Evolutionary conservation across 2,888 invertebrate species (phyloP), one percentile per base, ranked within the genome.

Genomic region (Aplocera efformata): DNA sequence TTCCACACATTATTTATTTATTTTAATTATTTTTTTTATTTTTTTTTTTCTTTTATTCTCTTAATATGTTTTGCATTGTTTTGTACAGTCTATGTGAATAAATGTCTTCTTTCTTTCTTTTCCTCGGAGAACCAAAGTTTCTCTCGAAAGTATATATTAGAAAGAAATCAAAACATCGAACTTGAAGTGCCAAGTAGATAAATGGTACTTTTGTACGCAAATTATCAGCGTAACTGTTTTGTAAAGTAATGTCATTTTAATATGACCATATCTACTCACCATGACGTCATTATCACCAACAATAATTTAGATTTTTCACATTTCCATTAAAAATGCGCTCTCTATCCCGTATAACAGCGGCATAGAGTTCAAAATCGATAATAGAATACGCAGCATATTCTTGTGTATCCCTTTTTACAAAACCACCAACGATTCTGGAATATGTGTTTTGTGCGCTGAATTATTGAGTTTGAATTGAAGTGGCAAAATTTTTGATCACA

Each of bases 191-290:
- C 2, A 17, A 17, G 3, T 17, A 17, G 2, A 5, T 17, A 17
- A 17, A 17, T 75, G 71, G 79, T 17, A 17, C 13, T 17, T 17
- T 17, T 5, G 13, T 17, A 37, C 74, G 80, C 79, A 74, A 82
- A 80, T 69, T 73, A 74, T 73, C 65, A 46, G 40, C 53, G 65
- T 79, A 80, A 78, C 79, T 69, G 79, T 81, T 73, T 67, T 57
- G 60, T 67, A 68, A 67, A 74, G 79, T 84, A 85, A 86, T 86
- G 85, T 82, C 72, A 80, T 86, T 86, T 86, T 86, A 86, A 86
- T 85, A 81, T 58, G 66, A 65, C 61, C 56, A 58, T 58, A 64
- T 57, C 69, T 74, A 76, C 67, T 49, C 46, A 80, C 68, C 86
- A 74, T 83, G 82, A 83, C 84, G 81, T 82, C 82, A 83, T 85